Evolutionary conservation across 1,140 invertebrate genomes (phyloP), one percentile per base, ranked within the genome.

Genomic region (Drosophila rufa): DNA sequence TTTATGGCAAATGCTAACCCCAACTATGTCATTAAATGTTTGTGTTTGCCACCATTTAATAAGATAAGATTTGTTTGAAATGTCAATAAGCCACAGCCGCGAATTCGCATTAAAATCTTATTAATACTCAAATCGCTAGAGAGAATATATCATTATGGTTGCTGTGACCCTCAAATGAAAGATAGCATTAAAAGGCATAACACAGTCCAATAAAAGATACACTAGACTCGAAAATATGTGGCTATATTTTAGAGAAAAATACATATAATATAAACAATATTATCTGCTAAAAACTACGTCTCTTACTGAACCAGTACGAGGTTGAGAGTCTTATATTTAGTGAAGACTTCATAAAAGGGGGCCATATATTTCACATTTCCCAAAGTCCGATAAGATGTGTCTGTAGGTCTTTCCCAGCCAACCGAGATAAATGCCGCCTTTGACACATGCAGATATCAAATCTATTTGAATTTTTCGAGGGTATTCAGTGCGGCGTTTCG

Each of bases 321-420:
- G 53, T 65, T 59, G 17, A 45, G 14, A 12, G 17, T 14, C 56
- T 45, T 19, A 17, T 2, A 11, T 5, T 12, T 4, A 12, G 19
- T 43, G 14, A 55, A 55, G 33, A 33, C 25, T 36, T 7, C 17
- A 30, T n/a, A 43, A 12, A 57, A 6, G 1, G 1, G 11, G 36
- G 25, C 53, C 15, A 60, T 65, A 43, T 42, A 43, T 58, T 55
- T 59, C 51, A n/a, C 19, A 27, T 65, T 65, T 36, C 12, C 4
- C 22, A n/a, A 65, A 22, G 15, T 45, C 25, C 25, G 62, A 65
- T 65, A 61, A 65, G 62, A 45, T 2, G 27, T 36, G 27, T 45
- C 40, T 25, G 2, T 33, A 7, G 17, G 30, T 4, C 15, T 45
- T 15, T 9, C 4, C 3, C 14, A 4, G 14, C 14, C 12, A 38